These are phyloP conservation scores for Metridium senile DNA, from an alignment of 92 coral and sea anemone genomes.

Conservation along the genomic window DNA sequence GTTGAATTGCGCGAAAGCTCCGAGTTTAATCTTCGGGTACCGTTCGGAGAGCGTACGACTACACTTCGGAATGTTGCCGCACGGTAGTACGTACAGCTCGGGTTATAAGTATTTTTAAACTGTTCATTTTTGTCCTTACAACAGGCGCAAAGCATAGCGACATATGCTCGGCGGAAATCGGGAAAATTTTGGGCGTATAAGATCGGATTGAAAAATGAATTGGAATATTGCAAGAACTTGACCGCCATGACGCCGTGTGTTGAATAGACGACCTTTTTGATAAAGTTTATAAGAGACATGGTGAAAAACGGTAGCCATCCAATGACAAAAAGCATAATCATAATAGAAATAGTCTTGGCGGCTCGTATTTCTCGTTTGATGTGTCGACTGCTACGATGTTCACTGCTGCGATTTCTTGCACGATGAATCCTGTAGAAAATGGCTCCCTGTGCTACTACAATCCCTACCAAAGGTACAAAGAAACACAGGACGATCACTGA, in stretches of 20 bases:
- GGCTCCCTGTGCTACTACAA: slow-evolving; percentile 67
- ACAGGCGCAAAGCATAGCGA: slow-evolving; percentile 32
- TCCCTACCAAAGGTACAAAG: slow-evolving; percentile 58
- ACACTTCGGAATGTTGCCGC: slow-evolving; percentile 33
- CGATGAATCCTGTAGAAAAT: slow-evolving; percentile 40
- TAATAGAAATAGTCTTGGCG: slow-evolving; percentile 66
- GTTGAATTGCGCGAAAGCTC: not conserved
- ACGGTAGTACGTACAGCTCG: slow-evolving; percentile 24
- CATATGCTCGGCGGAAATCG: slow-evolving; percentile 54
- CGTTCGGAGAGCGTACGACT: slow-evolving; percentile 23
- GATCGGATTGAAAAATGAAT: slow-evolving; percentile 59
- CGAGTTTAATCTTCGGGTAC: not conserved
- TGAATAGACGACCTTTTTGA: slow-evolving; percentile 16
- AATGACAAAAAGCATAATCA: slow-evolving; percentile 63
- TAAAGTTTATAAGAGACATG: slow-evolving; percentile 38
- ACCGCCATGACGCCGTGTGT: slow-evolving; percentile 51
- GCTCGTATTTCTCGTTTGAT: slow-evolving; percentile 64
- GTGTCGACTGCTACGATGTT: slow-evolving; percentile 29
- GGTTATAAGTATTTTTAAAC: not conserved
- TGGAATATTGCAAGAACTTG: slow-evolving; percentile 56
- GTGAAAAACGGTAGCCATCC: slow-evolving; percentile 84
- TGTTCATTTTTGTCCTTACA: slow-evolving; percentile 12
- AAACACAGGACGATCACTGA: slow-evolving; percentile 67
- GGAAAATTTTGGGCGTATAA: slow-evolving; percentile 69
- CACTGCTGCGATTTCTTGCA: slow-evolving; percentile 2